Conservation (phyloP, 2,888 invertebrate genomes). For the Nymphalis c-album region DNA sequence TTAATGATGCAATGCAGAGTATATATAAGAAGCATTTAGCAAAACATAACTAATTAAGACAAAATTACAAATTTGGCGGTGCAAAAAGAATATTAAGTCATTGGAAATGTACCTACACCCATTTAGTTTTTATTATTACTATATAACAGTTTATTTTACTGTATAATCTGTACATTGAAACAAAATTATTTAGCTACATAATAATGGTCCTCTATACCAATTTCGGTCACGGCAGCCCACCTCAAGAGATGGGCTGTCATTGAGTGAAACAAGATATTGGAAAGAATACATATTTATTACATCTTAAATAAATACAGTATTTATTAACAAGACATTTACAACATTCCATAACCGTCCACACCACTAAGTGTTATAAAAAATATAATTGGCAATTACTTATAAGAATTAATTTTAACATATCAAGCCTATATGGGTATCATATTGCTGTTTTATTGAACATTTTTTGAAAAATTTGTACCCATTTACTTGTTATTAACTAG, state of each 20-base stretch:
- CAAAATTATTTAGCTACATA: no score
- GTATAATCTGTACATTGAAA: no score
- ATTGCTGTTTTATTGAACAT: conserved; percentile 8
- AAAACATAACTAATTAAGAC: no score
- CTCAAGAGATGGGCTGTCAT: no score
- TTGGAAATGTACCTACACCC: no score
- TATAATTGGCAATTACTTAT: conserved; percentile 29
- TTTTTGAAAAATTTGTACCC: background rate
- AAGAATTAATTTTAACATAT: conserved; percentile 22
- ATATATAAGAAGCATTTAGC: conserved; percentile 30
- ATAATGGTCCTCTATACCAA: no score
- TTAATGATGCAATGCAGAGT: conserved; percentile 21
- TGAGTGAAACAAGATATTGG: conserved; percentile 39
- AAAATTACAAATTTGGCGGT: no score
- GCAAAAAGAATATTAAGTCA: no score
- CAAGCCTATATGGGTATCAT: conserved; percentile 1
- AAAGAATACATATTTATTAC: conserved; percentile 72
- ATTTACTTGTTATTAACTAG: background rate
- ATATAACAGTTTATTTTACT: no score
- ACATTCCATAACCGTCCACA: conserved; percentile 63
- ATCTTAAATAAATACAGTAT: conserved; percentile 70
- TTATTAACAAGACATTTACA: conserved; percentile 64
- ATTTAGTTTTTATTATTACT: no score
- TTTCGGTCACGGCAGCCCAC: no score
- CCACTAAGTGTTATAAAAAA: conserved; percentile 35